These are phyloP conservation scores for Drosophila lini DNA, from an alignment of 1,140 invertebrate species.

Conservation along the genomic window DNA sequence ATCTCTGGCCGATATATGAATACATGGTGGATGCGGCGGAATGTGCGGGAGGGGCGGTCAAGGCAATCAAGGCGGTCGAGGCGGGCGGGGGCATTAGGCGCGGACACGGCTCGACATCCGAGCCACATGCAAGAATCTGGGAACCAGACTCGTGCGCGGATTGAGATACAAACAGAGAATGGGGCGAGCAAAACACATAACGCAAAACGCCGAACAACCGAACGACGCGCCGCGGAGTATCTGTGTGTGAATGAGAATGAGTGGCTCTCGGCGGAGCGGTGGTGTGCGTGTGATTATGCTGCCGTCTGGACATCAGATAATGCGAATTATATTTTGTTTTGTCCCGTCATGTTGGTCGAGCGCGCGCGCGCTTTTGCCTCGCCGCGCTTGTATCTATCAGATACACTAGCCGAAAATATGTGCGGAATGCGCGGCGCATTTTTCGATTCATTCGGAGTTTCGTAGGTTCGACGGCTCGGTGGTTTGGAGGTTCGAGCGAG, in stretches of 20 bases:
- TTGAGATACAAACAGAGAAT: constrained; percentile 39
- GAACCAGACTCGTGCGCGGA: constrained; percentile 18
- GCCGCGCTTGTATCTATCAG: constrained; percentile 41
- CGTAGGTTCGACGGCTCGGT: constrained; percentile 1
- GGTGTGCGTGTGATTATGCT: constrained; percentile 30
- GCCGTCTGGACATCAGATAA: constrained; percentile 59
- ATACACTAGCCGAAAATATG: constrained; percentile 57
- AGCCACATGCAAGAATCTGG: constrained; percentile 17
- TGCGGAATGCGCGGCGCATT: constrained; percentile 51
- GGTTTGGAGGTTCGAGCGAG: constrained; percentile 12
- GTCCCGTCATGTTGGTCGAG: constrained; percentile 50
- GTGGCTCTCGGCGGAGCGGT: constrained; percentile 4
- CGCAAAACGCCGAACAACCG: constrained; percentile 18
- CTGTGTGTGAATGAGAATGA: constrained; percentile 40
- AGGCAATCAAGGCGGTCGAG: background rate
- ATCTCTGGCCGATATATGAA: constrained; percentile 12
- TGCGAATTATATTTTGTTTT: constrained; percentile 58
- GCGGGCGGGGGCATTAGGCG: constrained; percentile 27
- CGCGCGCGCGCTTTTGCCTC: constrained; percentile 36
- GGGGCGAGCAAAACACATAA: constrained; percentile 64
- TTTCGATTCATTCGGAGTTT: constrained; percentile 7
- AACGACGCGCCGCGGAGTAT: constrained; percentile 35
- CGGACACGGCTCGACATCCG: constrained; percentile 14
- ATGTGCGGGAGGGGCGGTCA: background rate
- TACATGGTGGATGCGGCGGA: background rate